Evolutionary conservation across 2,888 invertebrate genomes (phyloP), one percentile per base, ranked within the genome.

Genomic region (Malthinus flaveolus): DNA sequence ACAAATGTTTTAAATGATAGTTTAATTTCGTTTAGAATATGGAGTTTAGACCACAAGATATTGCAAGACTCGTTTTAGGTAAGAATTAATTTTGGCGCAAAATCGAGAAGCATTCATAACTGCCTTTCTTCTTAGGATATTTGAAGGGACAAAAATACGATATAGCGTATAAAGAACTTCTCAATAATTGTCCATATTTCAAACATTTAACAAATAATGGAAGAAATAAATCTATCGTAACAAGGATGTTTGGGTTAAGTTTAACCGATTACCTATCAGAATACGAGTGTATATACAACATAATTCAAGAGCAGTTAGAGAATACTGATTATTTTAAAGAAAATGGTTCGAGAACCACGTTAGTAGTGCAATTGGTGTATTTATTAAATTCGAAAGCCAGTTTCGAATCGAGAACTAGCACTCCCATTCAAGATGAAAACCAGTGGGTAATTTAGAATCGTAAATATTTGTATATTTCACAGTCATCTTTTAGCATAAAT

Each of bases 291-390:
- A 70, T 78, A 47, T 74, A 72, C 49, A 73, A 73, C 10, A 73
- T 77, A 61, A 71, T 78, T 48, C 75, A 77, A 70, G 75, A 72
- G 42, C 67, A 66, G 45, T 61, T 79, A 47, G 77, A 78, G 64
- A 70, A 69, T 34, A 73, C 75, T 2, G 64, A 71, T 58, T 78
- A 73, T 65, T 76, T 67, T 51, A 66, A 68, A 4, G 66, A 69
- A 48, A 68, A 56, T 51, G 62, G 64, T 42, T 58, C 66, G 15
- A 68, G 68, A 48, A 62, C 61, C 32, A 63, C 69, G 39, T 54
- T 77, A 37, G 59, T 65, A 10, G 65, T 74, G 8, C 75, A 78
- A 57, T 59, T 78, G 7, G 45, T 69, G 5, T 75, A 75, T 69
- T 70, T 77, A 52, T 63, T 74, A 37, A 72, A 72, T 51, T 13